Evolutionary conservation across 2,888 invertebrate species (phyloP).

Genomic region (Cataglyphis livida): DNA sequence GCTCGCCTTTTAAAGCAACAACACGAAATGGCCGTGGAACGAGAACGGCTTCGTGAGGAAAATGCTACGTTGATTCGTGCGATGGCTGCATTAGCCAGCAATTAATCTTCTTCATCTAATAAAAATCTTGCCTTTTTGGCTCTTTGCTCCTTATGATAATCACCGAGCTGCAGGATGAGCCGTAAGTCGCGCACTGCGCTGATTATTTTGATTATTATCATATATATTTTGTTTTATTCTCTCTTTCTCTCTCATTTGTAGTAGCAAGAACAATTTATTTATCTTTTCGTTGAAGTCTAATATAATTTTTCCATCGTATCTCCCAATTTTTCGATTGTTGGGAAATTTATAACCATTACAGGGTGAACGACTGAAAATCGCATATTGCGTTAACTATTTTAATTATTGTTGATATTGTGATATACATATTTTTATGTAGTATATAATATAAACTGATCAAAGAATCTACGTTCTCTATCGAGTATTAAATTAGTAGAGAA

Average conservation of each 20-base stretch:
- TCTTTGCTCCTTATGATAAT: conserved; percentile 52
- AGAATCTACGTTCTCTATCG: conserved; percentile 3
- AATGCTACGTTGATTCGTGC: conserved; percentile 83
- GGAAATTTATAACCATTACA: background rate
- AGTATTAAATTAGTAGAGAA: conserved; percentile 1
- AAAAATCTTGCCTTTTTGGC: conserved; percentile 44
- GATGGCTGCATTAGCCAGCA: conserved; percentile 82
- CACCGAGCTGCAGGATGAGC: conserved; percentile 36
- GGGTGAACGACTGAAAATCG: conserved; percentile 40
- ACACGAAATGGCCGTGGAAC: conserved; percentile 82
- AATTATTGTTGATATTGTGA: conserved; percentile 34
- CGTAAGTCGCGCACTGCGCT: conserved; percentile 38
- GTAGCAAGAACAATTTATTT: conserved; percentile 6
- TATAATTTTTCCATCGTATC: background rate
- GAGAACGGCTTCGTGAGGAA: conserved; percentile 83
- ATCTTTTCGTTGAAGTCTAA: background rate
- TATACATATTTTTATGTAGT: conserved; percentile 20
- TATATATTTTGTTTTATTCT: background rate
- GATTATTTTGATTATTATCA: conserved; percentile 2
- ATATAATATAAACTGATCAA: background rate
- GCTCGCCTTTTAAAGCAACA: conserved; percentile 82
- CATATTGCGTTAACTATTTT: conserved; percentile 33
- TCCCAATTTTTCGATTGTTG: background rate
- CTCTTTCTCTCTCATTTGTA: background rate
- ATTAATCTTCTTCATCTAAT: conserved; percentile 65